phyloP scores from a whole-genome alignment of 2,113 vertebrate genomes.

The Perognathus longimembris region DNA sequence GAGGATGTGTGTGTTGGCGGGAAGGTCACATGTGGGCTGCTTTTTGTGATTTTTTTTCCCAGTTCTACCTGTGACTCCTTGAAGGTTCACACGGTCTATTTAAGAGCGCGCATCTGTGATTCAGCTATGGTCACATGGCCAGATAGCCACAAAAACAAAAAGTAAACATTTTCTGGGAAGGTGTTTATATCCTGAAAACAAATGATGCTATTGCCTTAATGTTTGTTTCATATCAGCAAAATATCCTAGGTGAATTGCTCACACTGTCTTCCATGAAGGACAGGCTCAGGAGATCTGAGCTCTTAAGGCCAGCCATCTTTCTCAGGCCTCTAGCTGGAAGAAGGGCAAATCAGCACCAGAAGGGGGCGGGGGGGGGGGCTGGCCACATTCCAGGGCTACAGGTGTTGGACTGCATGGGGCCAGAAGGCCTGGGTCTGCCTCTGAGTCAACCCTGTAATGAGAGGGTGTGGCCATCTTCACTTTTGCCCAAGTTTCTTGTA shows the following conservation, averaged over 20 bases:
- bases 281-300: neutral
- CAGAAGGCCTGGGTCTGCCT: too few species aligned
- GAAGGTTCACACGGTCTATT: neutral
- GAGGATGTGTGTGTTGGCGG: neutral
- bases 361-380: too few species aligned
- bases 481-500: neutral
- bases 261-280: neutral
- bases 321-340: too few species aligned
- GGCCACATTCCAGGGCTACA: neutral
- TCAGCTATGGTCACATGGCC: neutral
- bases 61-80: neutral
- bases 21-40: neutral
- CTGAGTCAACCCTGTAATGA: neutral
- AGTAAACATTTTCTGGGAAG: conserved; percentile 7
- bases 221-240: neutral
- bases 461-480: neutral
- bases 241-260: neutral
- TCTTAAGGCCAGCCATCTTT: too few species aligned
- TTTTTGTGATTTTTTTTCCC: neutral
- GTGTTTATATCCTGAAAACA: conserved; percentile 8
- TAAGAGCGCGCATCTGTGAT: neutral
- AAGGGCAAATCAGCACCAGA: too few species aligned
- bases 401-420: neutral
- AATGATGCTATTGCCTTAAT: neutral
- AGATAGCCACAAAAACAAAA: neutral